Percentiles rank a stretch among this genome's conserved stretches.
phyloP scores from a whole-genome alignment of 2,888 invertebrate genomes.

The Nymphalis urticae region DNA sequence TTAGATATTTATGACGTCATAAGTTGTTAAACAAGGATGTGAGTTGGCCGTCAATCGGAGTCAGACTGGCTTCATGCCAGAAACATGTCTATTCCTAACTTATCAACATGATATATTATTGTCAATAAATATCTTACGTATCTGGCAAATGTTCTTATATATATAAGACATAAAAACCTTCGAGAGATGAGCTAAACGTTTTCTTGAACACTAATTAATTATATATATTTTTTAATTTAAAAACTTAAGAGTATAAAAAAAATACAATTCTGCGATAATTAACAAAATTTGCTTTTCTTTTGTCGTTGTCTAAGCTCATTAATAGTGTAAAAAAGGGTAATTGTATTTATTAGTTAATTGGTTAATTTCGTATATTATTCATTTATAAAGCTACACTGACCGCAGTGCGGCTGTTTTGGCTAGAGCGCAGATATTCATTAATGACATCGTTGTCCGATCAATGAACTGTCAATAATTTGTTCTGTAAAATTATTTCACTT shows the following conservation, averaged over 20 bases:
- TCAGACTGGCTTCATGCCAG: slow-evolving; percentile 46
- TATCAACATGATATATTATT: slow-evolving; percentile 41
- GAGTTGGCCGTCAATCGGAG: slow-evolving; percentile 35
- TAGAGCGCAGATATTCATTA: slow-evolving; percentile 27
- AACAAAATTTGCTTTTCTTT: no score
- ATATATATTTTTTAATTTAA: no score
- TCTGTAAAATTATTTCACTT: slow-evolving; percentile 6
- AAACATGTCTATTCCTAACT: slow-evolving; percentile 32
- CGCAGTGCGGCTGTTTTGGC: slow-evolving; percentile 42
- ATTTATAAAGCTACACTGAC: slow-evolving; percentile 24
- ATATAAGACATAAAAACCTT: background rate
- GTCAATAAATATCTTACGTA: slow-evolving; percentile 38
- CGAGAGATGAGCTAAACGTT: background rate
- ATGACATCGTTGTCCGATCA: slow-evolving; percentile 1
- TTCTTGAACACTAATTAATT: background rate
- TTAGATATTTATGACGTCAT: slow-evolving; percentile 1
- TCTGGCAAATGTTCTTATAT: slow-evolving; percentile 32
- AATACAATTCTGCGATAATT: no score
- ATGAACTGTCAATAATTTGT: slow-evolving; percentile 20
- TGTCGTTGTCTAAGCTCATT: no score
- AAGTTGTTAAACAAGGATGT: slow-evolving; percentile 38
- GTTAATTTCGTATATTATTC: background rate
- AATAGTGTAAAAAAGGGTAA: no score
- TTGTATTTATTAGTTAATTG: background rate
- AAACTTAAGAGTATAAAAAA: no score